Conservation (phyloP, 2,888 invertebrate genomes). For the Drosophila meridionalis region DNA sequence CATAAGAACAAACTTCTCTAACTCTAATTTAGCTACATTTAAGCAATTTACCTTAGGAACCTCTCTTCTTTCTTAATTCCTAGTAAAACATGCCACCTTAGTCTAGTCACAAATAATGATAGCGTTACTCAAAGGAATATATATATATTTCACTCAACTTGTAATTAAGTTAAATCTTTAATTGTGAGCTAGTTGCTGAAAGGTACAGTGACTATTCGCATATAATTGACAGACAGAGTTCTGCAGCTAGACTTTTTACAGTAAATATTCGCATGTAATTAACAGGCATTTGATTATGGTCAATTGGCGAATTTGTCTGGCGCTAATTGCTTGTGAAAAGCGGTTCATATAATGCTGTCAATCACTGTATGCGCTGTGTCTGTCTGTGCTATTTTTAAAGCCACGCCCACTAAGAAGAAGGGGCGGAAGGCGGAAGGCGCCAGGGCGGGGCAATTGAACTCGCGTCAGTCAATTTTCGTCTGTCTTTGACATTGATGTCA, state of each 20-base stretch:
- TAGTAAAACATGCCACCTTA: neutral
- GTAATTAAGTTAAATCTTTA: conserved; percentile 10
- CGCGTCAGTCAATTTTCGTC: conserved; percentile 51
- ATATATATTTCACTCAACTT: neutral
- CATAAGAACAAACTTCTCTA: neutral
- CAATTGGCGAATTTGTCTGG: conserved; percentile 35
- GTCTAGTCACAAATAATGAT: conserved; percentile 10
- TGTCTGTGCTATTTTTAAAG: neutral
- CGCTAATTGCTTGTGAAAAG: conserved; percentile 62
- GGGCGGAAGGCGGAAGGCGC: neutral
- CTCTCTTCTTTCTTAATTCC: neutral
- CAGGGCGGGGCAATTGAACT: conserved; percentile 49
- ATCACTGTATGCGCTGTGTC: neutral
- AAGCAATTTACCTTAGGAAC: neutral
- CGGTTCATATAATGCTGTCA: conserved; percentile 31
- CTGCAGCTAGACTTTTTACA: neutral
- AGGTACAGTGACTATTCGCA: conserved; percentile 7
- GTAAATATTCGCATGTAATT: conserved; percentile 15
- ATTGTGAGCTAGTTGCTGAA: neutral
- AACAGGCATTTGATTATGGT: conserved; percentile 30
- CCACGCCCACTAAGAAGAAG: neutral
- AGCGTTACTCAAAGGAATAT: neutral
- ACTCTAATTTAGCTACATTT: neutral
- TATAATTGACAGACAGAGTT: conserved; percentile 10
- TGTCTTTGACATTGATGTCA: conserved; percentile 75